Base-by-base conservation (phyloP, 2,113 vertebrate species). In the Caranx melampygus region DNA sequence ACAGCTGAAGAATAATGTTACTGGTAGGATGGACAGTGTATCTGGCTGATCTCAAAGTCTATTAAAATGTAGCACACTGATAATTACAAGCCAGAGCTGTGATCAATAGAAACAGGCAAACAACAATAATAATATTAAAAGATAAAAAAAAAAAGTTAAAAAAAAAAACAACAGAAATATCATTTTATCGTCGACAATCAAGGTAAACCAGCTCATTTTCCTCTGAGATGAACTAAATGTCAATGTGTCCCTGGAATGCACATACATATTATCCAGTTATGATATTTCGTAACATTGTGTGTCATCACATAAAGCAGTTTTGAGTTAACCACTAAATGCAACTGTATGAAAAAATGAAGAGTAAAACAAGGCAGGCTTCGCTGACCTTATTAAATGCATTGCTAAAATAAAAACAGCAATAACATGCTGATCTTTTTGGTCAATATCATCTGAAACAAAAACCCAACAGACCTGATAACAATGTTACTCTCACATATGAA, bases 381-480 rank as follows among this genome's bases (percentile, higher is more conserved):
- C 0, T n/a, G 10, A 35, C 21, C 12, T 12, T 60, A 64, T 44
- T 26, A 57, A 49, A 51, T 4, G 9, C 1, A 33, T 59, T 21
- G 52, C 52, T 60, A 26, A 51, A 64, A 66, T 31, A 59, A 78
- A 51, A 37, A 62, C 3, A 73, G n/a, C 8, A 65, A 80, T 60
- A 49, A 59, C 5, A 63, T 52, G 61, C 54, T 42, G 12, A 47
- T 15, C 5, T 67, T 63, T 6, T 15, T 61, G n/a, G 16, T 45
- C 55, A 37, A 2, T 51, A 58, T 13, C 12, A 33, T 13, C 49
- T 42, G 0, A 63, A 49, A 42, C 2, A 18, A 52, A 47, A 47
- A 44, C 1, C 49, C 61, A 10, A 2, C 0, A 40, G 18, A 16
- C 26, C 31, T 35, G 6, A 37, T 13, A 49, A 58, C 6, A 66